phyloP scores from a whole-genome alignment of 2,888 invertebrate genomes.

The Mactromeris polynyma region DNA sequence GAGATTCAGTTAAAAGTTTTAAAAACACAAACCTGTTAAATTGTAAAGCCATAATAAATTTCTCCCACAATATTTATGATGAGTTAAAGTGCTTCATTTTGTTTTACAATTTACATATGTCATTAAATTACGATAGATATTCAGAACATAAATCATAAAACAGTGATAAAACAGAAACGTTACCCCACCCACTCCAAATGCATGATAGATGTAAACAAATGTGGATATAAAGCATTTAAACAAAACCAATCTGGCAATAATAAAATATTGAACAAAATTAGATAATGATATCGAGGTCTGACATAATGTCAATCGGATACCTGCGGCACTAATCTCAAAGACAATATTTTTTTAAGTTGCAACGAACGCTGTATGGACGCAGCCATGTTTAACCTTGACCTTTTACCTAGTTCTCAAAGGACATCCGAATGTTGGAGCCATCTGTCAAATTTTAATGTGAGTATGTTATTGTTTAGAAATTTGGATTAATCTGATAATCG shows the following conservation, averaged over 20 bases:
- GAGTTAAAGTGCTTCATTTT: too few species aligned
- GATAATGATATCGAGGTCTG: not conserved
- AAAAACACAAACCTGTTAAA: too few species aligned
- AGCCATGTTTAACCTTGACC: slow-evolving; percentile 69
- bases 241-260: not conserved
- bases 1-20: too few species aligned
- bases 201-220: not conserved
- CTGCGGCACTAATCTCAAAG: slow-evolving; percentile 26
- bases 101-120: too few species aligned
- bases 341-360: slow-evolving; percentile 39
- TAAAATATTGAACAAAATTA: not conserved
- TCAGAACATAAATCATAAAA: too few species aligned
- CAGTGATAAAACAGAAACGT: too few species aligned
- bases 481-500: not conserved
- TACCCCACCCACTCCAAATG: not conserved
- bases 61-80: too few species aligned
- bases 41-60: too few species aligned
- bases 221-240: not conserved
- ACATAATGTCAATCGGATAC: not conserved
- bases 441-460: slow-evolving; percentile 47
- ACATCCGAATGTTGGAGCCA: slow-evolving; percentile 49
- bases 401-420: not conserved
- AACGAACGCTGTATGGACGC: slow-evolving; percentile 62
- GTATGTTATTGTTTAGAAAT: not conserved
- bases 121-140: too few species aligned